These are phyloP conservation scores for Tetragnatha versicolor DNA, from an alignment of 1,140 invertebrate genomes.

Conservation along the genomic window DNA sequence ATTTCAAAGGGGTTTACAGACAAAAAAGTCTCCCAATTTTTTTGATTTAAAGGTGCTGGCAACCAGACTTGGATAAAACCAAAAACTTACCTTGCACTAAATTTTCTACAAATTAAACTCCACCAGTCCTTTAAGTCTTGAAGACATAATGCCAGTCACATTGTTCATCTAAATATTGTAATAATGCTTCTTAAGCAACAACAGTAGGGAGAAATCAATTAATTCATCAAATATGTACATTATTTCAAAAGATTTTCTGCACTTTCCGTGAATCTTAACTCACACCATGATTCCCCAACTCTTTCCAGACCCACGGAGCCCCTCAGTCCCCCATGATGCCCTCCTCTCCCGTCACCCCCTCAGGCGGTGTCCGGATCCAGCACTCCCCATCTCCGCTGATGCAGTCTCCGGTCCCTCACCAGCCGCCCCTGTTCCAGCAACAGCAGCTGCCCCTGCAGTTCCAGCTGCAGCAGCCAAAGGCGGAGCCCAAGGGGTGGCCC, in stretches of 20 bases:
- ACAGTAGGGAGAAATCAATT: background rate
- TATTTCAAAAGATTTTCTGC: no score
- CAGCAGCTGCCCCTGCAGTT: constrained; percentile 24
- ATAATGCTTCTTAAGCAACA: background rate
- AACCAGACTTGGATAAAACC: no score
- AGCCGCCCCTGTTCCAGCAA: constrained; percentile 69
- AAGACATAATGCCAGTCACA: no score
- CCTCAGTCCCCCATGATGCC: constrained; percentile 72
- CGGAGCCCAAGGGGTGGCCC: constrained; percentile 18
- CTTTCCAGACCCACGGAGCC: constrained; percentile 56
- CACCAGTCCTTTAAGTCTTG: no score
- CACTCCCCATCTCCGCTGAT: constrained; percentile 62
- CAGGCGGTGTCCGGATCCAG: constrained; percentile 60
- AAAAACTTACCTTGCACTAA: no score
- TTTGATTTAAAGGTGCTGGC: no score
- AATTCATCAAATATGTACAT: background rate
- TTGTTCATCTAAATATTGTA: no score
- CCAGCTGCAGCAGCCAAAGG: constrained; percentile 18
- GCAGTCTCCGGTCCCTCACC: constrained; percentile 65
- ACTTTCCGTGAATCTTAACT: background rate
- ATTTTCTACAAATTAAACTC: no score
- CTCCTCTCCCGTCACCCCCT: constrained; percentile 63
- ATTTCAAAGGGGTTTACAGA: no score
- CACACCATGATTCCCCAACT: background rate
- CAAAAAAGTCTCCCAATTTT: no score